Base-by-base conservation (phyloP, 2,113 vertebrate species). In the Nesogale talazaci region DNA sequence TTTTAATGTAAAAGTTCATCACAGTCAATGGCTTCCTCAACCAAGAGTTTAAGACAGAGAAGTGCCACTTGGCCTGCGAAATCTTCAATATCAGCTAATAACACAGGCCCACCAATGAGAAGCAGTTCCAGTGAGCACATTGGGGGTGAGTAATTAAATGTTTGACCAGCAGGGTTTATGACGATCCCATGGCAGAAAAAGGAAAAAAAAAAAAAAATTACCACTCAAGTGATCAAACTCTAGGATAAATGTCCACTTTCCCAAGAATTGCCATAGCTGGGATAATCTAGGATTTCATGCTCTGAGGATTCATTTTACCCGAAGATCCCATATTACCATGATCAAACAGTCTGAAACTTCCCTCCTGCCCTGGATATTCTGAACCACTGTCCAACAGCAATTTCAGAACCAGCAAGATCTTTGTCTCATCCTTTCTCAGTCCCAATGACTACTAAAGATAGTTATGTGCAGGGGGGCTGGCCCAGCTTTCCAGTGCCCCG, bases 231-330 rank as follows among this genome's bases (percentile, higher is more conserved):
- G 56, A 86, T 1, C 27, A 40, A 86, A 83, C 86, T 80, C 40
- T 81, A 75, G 42, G 31, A 84, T 20, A 83, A 80, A 65, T 23
- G 22, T 72, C 38, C 3, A 65, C 27, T 42, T 72, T 92, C 79
- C 70, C 75, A 82, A 88, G 59, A 84, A 79, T 0, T 81, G 6
- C 59, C 42, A 86, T 1, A 34, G 25, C n/a, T 86, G 14, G 10
- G 12, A 38, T 74, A n/a, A 94, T 36, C 63, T 83, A 23, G 34
- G 34, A 38, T 87, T 93, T 94, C 63, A 65, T 20, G 86, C 12
- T 78, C 25, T 52, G 70, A 36, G 89, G 65, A 12, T 52, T 36
- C 36, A 69, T 78, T 27, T 78, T 63, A 56, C 42, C 57, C 42
- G n/a, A 72, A 75, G 17, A 1, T 2, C n/a, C 56, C 70, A 16